Evolutionary conservation across 2,888 invertebrate species (phyloP), one percentile per base, ranked within the genome.

Genomic region (Hirtodrosophila alboralis): DNA sequence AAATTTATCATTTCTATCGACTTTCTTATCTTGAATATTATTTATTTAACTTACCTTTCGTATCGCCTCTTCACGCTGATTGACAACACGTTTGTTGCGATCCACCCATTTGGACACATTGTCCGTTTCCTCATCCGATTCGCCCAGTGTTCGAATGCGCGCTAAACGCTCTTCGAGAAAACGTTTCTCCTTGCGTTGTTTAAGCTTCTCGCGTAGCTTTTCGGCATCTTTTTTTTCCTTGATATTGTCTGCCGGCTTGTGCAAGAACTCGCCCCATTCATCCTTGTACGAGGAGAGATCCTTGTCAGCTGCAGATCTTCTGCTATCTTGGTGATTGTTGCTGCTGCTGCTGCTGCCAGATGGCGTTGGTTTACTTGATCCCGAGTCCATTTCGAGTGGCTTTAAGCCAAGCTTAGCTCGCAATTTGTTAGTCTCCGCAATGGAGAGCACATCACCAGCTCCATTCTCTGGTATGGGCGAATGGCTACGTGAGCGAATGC

Each of bases 321-420:
- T 84, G 14, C 21, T 69, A 2, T 77, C 83, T 1, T 57, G 65
- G 0, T 74, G 71, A 31, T 40, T 58, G 13, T 48, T 52, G 36
- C 49, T 63, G 8, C 26, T 53, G 28, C 43, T 58, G 13, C 51
- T 52, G 36, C 49, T 63, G 8, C 26, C 51, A 0, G 65, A 10
- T 26, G 75, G 21, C 5, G 72, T 94, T 1, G 81, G 56, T 37
- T 86, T 84, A 8, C 58, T 75, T 0, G 90, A 78, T 0, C 87
- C 89, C 2, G 86, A 67, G 9, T 92, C 92, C 0, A 95, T 91
- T 81, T 97, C 95, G 3, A 99, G 91, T 0, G 98, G 99, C 88
- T 97, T 98, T 27, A 99, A 91, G 0, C 99, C 99, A 16, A 99
- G 92, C 89, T 98, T 97, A 1, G 96, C 96, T 83, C 99, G 92